Evolutionary conservation across 1,140 invertebrate genomes (phyloP).

Genomic region (Papilio machaon): DNA sequence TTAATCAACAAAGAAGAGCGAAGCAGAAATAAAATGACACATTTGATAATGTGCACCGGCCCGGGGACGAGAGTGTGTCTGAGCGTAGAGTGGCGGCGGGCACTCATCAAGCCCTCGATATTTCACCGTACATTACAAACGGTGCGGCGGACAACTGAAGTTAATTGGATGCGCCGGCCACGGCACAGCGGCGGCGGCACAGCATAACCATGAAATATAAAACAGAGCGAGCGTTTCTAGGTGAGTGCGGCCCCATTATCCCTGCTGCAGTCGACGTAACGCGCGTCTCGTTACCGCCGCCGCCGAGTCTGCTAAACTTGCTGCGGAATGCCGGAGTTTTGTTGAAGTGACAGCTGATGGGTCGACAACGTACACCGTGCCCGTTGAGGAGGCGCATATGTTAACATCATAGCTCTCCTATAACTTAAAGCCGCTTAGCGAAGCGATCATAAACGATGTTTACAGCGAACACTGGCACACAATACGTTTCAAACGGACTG

Average conservation of each 20-base stretch:
- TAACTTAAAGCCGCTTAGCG: slow-evolving; percentile 27
- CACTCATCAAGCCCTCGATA: slow-evolving; percentile 72
- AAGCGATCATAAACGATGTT: slow-evolving; percentile 41
- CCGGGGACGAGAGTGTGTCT: slow-evolving; percentile 52
- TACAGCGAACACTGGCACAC: slow-evolving; percentile 56
- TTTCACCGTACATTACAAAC: slow-evolving; percentile 70
- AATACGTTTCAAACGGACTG: slow-evolving; percentile 75
- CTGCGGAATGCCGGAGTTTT: slow-evolving; percentile 51
- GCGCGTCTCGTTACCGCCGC: slow-evolving; percentile 62
- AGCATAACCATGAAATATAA: slow-evolving; percentile 73
- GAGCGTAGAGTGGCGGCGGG: slow-evolving; percentile 44
- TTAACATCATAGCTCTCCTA: slow-evolving; percentile 25
- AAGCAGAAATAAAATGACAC: slow-evolving; percentile 34
- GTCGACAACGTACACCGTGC: slow-evolving; percentile 53
- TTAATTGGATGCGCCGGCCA: slow-evolving; percentile 77
- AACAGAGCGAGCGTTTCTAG: slow-evolving; percentile 63
- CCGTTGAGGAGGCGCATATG: slow-evolving; percentile 46
- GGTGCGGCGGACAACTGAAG: slow-evolving; percentile 69
- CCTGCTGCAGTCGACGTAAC: slow-evolving; percentile 56
- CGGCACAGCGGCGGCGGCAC: slow-evolving; percentile 47
- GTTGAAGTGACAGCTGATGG: slow-evolving; percentile 63
- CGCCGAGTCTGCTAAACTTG: slow-evolving; percentile 52
- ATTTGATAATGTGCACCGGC: slow-evolving; percentile 43
- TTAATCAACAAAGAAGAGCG: slow-evolving; percentile 16
- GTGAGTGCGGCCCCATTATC: slow-evolving; percentile 67